Base-by-base conservation (phyloP, 2,797 vertebrate species). In the Netta rufina region DNA sequence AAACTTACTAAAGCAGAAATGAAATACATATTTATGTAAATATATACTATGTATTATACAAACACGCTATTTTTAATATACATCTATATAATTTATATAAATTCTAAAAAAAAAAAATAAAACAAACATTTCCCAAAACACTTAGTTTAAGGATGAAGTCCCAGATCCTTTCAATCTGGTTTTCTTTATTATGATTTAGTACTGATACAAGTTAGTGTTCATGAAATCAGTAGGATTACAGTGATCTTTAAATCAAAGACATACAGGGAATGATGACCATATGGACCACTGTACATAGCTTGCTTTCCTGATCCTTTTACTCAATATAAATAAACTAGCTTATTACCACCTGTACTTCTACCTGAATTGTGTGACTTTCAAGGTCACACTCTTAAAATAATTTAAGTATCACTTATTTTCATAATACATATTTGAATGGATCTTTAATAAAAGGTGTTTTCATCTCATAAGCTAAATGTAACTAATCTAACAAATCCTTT, bases 261-360 rank as follows among this genome's bases (percentile, higher is more conserved):
- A 0, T 43, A 27, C 7, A 38, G 20, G 74, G n/a, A 79, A 47
- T 18, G 8, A 24, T 33, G 69, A 11, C 12, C 3, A 49, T 17
- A 12, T 0, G 43, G 39, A 69, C 17, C 2, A 1, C 3, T 57
- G 21, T 13, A 76, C 10, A 45, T 5, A 33, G 6, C 6, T 41
- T 72, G 7, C 32, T 72, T 47, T 49, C 33, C 28, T 66, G 17
- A 32, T 36, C 84, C 71, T 21, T 72, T 39, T 43, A 69, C 17
- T 57, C 5, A 80, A 56, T 7, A 64, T 32, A 73, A 75, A 84
- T 54, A 30, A 77, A 58, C 30, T 24, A 85, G 7, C 30, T 67
- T 69, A 39, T 28, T 70, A 21, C 3, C 20, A 72, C 16, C 3
- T 8, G 14, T 58, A 30, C 36, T 36, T 79, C 58, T 45, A 79